These are phyloP conservation scores for Falco biarmicus DNA, from an alignment of 2,797 vertebrate genomes.

Conservation along the genomic window DNA sequence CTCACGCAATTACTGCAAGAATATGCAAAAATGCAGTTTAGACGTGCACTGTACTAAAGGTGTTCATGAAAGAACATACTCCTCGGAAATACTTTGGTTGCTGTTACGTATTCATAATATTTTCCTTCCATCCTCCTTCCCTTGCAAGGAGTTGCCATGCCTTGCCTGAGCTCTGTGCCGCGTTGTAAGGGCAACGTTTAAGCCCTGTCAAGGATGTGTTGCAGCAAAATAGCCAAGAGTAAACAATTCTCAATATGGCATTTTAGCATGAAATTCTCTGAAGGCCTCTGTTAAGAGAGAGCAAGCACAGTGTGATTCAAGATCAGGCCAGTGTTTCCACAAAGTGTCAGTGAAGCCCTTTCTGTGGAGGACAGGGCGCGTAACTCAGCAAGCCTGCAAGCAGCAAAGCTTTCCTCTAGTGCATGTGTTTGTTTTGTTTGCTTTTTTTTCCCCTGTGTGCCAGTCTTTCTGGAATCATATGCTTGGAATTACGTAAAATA, in stretches of 20 bases:
- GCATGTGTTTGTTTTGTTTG: too few relatives aligned
- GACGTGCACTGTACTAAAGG: background rate
- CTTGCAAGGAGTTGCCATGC: background rate
- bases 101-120: background rate
- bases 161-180: background rate
- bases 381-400: background rate
- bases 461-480: background rate
- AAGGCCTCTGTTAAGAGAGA: background rate
- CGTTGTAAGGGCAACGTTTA: background rate
- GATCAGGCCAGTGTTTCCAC: background rate
- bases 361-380: background rate
- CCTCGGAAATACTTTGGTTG: background rate
- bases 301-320: background rate
- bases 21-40: background rate
- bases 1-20: background rate
- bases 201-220: background rate
- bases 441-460: background rate
- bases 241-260: background rate
- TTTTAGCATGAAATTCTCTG: background rate
- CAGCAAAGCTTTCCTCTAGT: background rate
- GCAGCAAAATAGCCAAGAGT: background rate
- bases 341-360: background rate
- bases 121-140: background rate
- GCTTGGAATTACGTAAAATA: background rate
- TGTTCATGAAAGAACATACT: background rate